Conservation (phyloP, 2,113 vertebrate genomes). For the Trochalopteron elliotii region DNA sequence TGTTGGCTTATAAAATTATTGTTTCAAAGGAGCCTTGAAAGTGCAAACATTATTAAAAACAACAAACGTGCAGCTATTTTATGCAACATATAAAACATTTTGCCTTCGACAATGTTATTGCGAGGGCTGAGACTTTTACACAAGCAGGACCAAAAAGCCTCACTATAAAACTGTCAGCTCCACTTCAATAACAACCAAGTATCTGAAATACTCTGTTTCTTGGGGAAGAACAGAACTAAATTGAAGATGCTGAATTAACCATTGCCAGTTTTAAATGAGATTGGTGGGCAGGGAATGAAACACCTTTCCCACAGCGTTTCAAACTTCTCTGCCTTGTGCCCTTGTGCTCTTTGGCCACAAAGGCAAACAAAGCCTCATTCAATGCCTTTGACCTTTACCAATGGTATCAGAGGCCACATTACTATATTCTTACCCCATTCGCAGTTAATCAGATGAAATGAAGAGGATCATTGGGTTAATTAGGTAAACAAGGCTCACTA, state of each 20-base stretch:
- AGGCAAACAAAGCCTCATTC: not conserved
- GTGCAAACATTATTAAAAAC: slow-evolving; percentile 20
- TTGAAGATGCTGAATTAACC: not conserved
- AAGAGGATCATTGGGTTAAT: slow-evolving; percentile 38
- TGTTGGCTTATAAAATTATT: not conserved
- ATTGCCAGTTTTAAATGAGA: not conserved
- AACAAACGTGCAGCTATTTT: slow-evolving; percentile 18
- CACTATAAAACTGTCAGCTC: not conserved
- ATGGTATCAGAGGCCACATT: not conserved
- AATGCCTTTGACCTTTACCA: not conserved
- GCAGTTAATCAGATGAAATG: not conserved
- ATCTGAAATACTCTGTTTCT: not conserved
- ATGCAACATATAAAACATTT: not conserved
- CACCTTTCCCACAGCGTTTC: not conserved
- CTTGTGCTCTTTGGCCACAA: not conserved
- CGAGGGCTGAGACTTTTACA: not conserved
- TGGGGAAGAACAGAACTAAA: not conserved
- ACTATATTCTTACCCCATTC: not conserved
- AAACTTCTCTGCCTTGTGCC: not conserved
- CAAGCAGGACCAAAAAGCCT: not conserved
- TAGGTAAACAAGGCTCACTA: not conserved
- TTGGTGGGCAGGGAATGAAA: not conserved
- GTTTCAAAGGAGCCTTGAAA: not conserved
- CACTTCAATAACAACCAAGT: not conserved
- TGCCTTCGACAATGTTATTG: slow-evolving; percentile 12